Conservation (phyloP, 1,140 invertebrate species). For the Heliothis virescens region DNA sequence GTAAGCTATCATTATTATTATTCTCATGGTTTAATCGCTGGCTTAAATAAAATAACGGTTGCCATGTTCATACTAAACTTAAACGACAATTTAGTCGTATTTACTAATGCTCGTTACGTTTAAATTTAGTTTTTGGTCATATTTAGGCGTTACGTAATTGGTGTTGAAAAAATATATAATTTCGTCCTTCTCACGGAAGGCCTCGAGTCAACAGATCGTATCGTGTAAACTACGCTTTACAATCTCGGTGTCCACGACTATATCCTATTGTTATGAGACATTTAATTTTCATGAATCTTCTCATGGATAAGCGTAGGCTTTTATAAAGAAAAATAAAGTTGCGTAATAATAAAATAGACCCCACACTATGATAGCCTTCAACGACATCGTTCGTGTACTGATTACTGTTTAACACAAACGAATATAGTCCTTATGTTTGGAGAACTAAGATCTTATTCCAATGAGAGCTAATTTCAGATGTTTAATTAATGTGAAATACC, state of each 20-base stretch:
- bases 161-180: constrained; percentile 79
- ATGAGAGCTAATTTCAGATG: constrained; percentile 33
- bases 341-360: constrained; percentile 64
- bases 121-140: constrained; percentile 72
- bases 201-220: constrained; percentile 70
- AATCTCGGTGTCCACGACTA: constrained; percentile 67
- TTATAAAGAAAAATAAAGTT: constrained; percentile 56
- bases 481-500: constrained; percentile 71
- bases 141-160: constrained; percentile 80
- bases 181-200: constrained; percentile 77
- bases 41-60: not conserved
- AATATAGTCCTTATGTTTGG: constrained; percentile 50
- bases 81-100: constrained; percentile 56
- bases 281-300: constrained; percentile 76
- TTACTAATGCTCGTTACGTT: constrained; percentile 62
- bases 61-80: constrained; percentile 48
- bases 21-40: constrained; percentile 37
- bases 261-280: constrained; percentile 66
- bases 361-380: constrained; percentile 67
- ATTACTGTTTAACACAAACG: constrained; percentile 37
- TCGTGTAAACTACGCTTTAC: constrained; percentile 78
- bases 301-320: constrained; percentile 54
- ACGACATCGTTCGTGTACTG: constrained; percentile 51
- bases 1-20: constrained; percentile 44
- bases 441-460: constrained; percentile 44